A percentile compares a stretch with the other conserved stretches of the same genome.
phyloP scores from a whole-genome alignment of 2,113 vertebrate genomes.

The Taxidea taxus region DNA sequence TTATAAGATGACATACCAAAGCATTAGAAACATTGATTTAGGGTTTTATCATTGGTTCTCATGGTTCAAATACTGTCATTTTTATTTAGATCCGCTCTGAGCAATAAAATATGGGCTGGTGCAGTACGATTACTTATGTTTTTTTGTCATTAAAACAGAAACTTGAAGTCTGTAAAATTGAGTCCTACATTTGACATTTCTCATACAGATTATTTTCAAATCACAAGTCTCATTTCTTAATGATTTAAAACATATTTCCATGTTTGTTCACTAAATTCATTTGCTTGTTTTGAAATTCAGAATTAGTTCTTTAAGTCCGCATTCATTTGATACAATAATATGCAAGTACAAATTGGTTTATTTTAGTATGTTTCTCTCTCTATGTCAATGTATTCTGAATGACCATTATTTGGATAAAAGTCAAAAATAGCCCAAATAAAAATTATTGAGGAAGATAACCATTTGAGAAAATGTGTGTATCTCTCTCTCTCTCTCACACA shows the following conservation, averaged over 20 bases:
- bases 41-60: not conserved
- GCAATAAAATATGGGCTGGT: not conserved
- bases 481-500: too few relatives aligned
- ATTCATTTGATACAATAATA: not conserved
- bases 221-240: not conserved
- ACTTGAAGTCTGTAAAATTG: not conserved
- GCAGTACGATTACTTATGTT: slow-evolving; percentile 27
- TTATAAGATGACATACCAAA: not conserved
- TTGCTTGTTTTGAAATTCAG: slow-evolving; percentile 15
- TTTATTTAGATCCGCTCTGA: not conserved
- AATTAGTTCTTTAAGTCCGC: not conserved
- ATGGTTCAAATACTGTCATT: not conserved
- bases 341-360: not conserved
- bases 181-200: slow-evolving; percentile 1
- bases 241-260: not conserved
- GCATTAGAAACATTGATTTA: not conserved
- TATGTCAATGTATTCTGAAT: not conserved
- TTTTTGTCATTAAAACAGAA: slow-evolving; percentile 34
- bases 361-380: not conserved
- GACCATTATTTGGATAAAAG: not conserved
- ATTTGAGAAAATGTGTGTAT: not conserved
- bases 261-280: not conserved
- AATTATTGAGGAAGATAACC: not conserved
- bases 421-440: not conserved
- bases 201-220: slow-evolving; percentile 9